These are phyloP conservation scores for Sapajus apella DNA, from an alignment of 2,113 vertebrate species.

Conservation along the genomic window DNA sequence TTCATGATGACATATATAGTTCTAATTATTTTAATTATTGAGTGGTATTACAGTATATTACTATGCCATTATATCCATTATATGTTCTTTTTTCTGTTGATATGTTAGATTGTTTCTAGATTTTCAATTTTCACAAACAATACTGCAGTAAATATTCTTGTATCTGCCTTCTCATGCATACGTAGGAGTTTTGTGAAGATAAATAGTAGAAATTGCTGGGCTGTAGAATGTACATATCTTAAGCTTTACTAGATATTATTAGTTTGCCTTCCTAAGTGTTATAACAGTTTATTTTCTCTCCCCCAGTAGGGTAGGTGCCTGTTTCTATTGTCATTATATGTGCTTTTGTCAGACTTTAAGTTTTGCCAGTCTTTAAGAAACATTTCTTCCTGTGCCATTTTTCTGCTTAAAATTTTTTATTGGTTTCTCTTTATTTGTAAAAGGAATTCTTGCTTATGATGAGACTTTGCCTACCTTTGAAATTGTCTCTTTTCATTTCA, in stretches of 20 bases:
- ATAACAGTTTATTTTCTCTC: not conserved
- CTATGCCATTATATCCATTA: not conserved
- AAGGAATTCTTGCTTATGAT: not conserved
- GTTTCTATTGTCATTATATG: not conserved
- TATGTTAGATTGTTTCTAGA: not conserved
- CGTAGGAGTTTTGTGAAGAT: not conserved
- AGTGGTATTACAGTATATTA: not conserved
- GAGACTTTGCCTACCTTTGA: not conserved
- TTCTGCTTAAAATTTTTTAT: not conserved
- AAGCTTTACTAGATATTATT: not conserved
- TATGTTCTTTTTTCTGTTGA: not conserved
- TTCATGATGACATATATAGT: not conserved
- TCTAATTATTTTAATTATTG: constrained; percentile 3
- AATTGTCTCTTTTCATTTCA: not conserved
- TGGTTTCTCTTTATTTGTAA: not conserved
- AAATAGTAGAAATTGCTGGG: not conserved
- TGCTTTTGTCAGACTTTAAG: not conserved
- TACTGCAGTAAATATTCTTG: not conserved
- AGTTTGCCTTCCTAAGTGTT: not conserved
- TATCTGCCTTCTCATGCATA: not conserved
- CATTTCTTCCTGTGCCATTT: not conserved
- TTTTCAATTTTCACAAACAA: not conserved
- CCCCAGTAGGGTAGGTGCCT: not conserved
- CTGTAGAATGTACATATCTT: not conserved
- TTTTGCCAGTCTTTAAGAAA: not conserved